Evolutionary conservation across 2,888 invertebrate species (phyloP), one percentile per base, ranked within the genome.

Genomic region (Camptogramma bilineatum): DNA sequence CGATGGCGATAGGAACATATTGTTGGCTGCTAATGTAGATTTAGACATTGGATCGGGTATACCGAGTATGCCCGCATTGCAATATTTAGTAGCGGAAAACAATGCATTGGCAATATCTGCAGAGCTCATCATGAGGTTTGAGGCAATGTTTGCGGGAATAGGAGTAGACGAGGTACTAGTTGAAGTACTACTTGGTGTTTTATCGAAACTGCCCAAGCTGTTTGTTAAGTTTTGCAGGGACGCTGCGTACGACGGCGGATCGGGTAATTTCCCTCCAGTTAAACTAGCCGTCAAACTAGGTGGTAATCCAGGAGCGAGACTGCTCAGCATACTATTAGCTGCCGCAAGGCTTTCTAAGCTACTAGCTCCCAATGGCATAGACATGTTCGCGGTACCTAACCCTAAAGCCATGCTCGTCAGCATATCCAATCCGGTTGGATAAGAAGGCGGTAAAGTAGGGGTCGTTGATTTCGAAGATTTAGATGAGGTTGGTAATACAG

Each of bases 41-140:
- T 96, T 96, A 0, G 96, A 95, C 90, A 97, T 94, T 0, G 96
- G 96, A 85, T 97, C 97, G 0, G 96, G 96, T 73, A 96, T 95
- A 4, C 95, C 95, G 39, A 95, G 86, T 57, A 95, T 90, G 18
- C 94, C 94, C 13, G 94, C 94, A 71, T 94, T 94, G 1, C 95
- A 95, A 78, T 95, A 95, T 83, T 95, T 95, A 50, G 94, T 95
- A 0, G 95, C 94, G 59, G 94, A 96, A 77, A 96, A 95, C 56
- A 96, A 86, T 58, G 96, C 95, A 78, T 94, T 95, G 0, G 96
- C 95, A 57, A 96, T 94, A 74, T 95, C 95, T 9, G 94, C 93
- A 0, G 94, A 94, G 66, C 94, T 94, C 84, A 95, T 90, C 94
- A 95, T 94, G 39, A 95, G 85, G 77, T 94, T 95, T 0, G 95